A percentile compares a stretch with the other conserved stretches of the same genome.
Evolutionary conservation across 2,888 invertebrate species (phyloP).

Genomic region (Acanthococcus lagerstroemiae): DNA sequence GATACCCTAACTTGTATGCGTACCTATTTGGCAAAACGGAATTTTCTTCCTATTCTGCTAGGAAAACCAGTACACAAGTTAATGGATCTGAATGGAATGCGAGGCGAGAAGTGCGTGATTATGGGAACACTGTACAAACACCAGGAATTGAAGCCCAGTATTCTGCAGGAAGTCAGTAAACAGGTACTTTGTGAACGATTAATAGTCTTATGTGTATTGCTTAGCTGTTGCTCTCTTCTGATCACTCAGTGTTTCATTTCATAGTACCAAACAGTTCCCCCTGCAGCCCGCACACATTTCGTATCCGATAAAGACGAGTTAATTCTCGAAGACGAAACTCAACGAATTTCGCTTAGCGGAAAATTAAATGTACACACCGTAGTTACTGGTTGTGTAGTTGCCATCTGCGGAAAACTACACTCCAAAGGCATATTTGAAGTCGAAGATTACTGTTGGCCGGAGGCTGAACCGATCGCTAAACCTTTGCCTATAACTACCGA

Average conservation of each 20-base stretch:
- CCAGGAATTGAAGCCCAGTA: conserved; percentile 82
- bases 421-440: conserved; percentile 65
- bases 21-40: background rate
- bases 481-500: conserved; percentile 45
- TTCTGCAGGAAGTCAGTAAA: conserved; percentile 80
- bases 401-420: conserved; percentile 53
- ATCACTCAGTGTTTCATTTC: background rate
- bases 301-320: conserved; percentile 68
- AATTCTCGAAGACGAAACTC: conserved; percentile 83
- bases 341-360: conserved; percentile 69
- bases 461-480: conserved; percentile 40
- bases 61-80: conserved; percentile 38
- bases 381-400: conserved; percentile 79
- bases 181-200: conserved; percentile 54
- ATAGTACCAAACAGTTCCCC: conserved; percentile 64
- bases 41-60: conserved; percentile 47
- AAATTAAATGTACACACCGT: conserved; percentile 49
- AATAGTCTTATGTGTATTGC: background rate
- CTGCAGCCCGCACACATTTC: conserved; percentile 58
- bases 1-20: background rate
- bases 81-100: conserved; percentile 49
- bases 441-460: conserved; percentile 67
- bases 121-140: conserved; percentile 90
- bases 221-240: conserved; percentile 52
- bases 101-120: conserved; percentile 59